Percentiles rank a stretch among this genome's conserved stretches.
These are phyloP conservation scores for Hoplodrina ambigua DNA, from an alignment of 2,888 invertebrate genomes.

Conservation along the genomic window DNA sequence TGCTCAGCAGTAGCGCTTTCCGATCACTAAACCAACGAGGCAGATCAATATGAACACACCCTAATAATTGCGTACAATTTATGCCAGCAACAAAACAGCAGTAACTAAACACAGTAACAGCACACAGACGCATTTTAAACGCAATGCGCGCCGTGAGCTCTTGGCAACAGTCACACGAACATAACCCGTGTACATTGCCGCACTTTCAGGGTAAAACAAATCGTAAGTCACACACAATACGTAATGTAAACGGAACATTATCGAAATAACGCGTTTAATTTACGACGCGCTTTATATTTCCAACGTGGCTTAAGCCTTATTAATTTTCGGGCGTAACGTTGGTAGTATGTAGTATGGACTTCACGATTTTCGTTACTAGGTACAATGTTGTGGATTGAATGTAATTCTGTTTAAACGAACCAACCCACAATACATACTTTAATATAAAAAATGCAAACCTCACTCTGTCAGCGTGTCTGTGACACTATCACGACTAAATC, in stretches of 20 bases:
- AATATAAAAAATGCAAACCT: too few species aligned
- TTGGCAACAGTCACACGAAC: conserved; percentile 40
- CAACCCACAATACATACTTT: neutral
- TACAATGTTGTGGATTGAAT: conserved; percentile 1
- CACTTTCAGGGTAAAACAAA: conserved; percentile 40
- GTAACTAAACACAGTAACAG: conserved; percentile 15
- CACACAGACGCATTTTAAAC: conserved; percentile 34
- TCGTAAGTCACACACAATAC: conserved; percentile 61
- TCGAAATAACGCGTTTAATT: conserved; percentile 75
- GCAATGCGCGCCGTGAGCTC: conserved; percentile 30
- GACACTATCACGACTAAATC: too few species aligned
- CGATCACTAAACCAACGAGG: too few species aligned
- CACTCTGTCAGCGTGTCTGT: too few species aligned
- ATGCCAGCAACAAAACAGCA: conserved; percentile 15
- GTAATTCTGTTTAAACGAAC: neutral
- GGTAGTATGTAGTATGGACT: conserved; percentile 44
- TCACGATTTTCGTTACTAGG: conserved; percentile 48
- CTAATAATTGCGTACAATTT: conserved; percentile 12
- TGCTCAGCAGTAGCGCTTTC: too few species aligned
- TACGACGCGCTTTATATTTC: conserved; percentile 70
- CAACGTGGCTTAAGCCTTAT: conserved; percentile 68
- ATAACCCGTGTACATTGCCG: conserved; percentile 47
- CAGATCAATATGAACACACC: neutral
- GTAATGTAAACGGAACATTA: conserved; percentile 64
- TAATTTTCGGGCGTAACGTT: conserved; percentile 67